Base-by-base conservation (phyloP, 2,888 invertebrate species). In the Pseudococcus longispinus region DNA sequence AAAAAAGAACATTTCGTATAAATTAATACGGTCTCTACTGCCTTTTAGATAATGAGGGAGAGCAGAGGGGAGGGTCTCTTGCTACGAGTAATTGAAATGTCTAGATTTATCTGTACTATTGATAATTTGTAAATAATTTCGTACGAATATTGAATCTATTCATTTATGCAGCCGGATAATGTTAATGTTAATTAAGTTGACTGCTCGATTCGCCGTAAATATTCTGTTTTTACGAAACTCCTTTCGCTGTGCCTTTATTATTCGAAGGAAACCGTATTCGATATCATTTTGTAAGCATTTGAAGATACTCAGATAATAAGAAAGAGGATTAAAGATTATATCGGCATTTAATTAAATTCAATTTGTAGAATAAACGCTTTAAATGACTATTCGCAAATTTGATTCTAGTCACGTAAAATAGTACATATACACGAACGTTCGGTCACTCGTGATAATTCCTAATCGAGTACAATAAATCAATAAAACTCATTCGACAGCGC, bases 321-420 rank as follows among this genome's bases (percentile, higher is more conserved):
- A 37, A 37, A 37, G 37, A 37, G 37, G 37, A 37, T 37, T 37
- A 37, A 37, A 37, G 5, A 5, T 4, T 37, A 37, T 6, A 37
- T 37, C 23, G 23, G 13, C 23, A 15, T 60, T 23, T 20, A 60
- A 23, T 60, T 60, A 60, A 23, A 60, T 23, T 23, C 6, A 8
- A 23, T 60, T 60, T 60, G 60, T 60, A 60, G 60, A 13, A 55
- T 8, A 55, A 55, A 55, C n/a, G n/a, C 15, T 55, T n/a, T n/a
- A 55, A n/a, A 55, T 55, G n/a, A n/a, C 6, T 1, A 23, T 60
- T 23, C 13, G 20, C 8, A 2, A 11, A 13, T 23, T 60, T 11
- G 60, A 60, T 60, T 60, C 60, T 9, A 60, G 60, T 60, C 60
- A 60, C 60, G 60, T 60, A 60, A 60, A 60, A 60, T 60, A 60